Conservation (phyloP, 2,113 vertebrate species). For the Thalassoma bifasciatum region DNA sequence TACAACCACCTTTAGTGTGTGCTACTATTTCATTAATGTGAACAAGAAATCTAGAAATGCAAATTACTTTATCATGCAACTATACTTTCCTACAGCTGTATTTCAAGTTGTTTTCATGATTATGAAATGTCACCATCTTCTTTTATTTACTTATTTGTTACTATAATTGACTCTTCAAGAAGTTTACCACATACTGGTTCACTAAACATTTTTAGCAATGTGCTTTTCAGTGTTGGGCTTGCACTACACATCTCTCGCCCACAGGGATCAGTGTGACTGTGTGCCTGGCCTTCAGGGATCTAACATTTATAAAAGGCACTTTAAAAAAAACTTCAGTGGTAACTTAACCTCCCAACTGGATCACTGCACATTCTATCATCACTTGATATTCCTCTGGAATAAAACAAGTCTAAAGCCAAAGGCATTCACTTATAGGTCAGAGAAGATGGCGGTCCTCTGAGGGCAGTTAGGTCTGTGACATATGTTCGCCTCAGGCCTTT, state of each 20-base stretch:
- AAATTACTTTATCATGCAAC: not conserved
- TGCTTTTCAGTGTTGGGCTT: constrained; percentile 17
- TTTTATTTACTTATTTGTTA: too few relatives aligned
- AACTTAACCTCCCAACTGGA: constrained; percentile 54
- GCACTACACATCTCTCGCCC: constrained; percentile 32
- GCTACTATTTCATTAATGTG: constrained; percentile 18
- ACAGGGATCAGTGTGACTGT: constrained; percentile 47
- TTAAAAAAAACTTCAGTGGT: constrained; percentile 46
- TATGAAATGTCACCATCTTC: too few relatives aligned
- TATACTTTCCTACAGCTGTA: not conserved
- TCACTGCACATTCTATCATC: constrained; percentile 40
- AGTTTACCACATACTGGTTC: constrained; percentile 14
- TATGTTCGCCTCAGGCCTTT: constrained; percentile 3
- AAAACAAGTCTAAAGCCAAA: constrained; percentile 51
- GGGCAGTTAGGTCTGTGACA: constrained; percentile 30
- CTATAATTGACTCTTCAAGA: too few relatives aligned
- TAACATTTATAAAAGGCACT: constrained; percentile 69
- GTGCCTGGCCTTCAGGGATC: constrained; percentile 35
- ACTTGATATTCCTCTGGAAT: constrained; percentile 52
- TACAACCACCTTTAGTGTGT: not conserved
- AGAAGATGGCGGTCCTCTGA: constrained; percentile 26
- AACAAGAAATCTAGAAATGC: not conserved
- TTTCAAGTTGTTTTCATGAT: too few relatives aligned
- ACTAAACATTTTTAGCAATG: not conserved
- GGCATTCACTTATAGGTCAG: constrained; percentile 62